A percentile compares a stretch with the other conserved stretches of the same genome.
These are phyloP conservation scores for Larimichthys polyactis DNA, from an alignment of 2,113 vertebrate genomes.

Conservation along the genomic window DNA sequence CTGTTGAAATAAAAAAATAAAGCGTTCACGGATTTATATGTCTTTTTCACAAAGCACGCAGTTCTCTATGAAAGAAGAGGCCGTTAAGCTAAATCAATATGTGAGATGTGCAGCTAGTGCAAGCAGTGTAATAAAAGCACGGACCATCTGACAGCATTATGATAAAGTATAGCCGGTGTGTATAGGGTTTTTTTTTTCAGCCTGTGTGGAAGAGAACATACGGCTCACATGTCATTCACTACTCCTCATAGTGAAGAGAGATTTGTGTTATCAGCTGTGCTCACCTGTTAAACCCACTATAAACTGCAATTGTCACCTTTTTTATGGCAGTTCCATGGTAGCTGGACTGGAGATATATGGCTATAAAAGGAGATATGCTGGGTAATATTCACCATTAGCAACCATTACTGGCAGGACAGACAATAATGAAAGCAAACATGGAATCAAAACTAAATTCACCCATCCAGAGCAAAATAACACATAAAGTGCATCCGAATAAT, in stretches of 20 bases:
- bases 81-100: slow-evolving; percentile 26
- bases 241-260: background rate
- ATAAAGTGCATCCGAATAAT: background rate
- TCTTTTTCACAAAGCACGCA: background rate
- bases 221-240: slow-evolving; percentile 49
- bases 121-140: slow-evolving; percentile 33
- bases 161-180: slow-evolving; percentile 24
- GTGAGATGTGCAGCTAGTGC: slow-evolving; percentile 31
- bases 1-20: background rate
- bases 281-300: slow-evolving; percentile 66
- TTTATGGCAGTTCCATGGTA: slow-evolving; percentile 67
- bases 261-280: slow-evolving; percentile 71
- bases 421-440: slow-evolving; percentile 21
- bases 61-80: slow-evolving; percentile 10
- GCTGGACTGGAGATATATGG: slow-evolving; percentile 56
- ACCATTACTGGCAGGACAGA: slow-evolving; percentile 42
- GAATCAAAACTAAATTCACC: slow-evolving; percentile 5
- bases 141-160: slow-evolving; percentile 53
- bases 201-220: slow-evolving; percentile 46
- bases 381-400: slow-evolving; percentile 47
- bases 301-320: slow-evolving; percentile 57
- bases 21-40: background rate
- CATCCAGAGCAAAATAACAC: background rate
- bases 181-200: slow-evolving; percentile 19
- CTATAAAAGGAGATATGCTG: slow-evolving; percentile 71